A percentile compares a stretch with the other conserved stretches of the same genome.
Conservation (phyloP, 2,797 vertebrate genomes). For the Cossypha niveicapilla region DNA sequence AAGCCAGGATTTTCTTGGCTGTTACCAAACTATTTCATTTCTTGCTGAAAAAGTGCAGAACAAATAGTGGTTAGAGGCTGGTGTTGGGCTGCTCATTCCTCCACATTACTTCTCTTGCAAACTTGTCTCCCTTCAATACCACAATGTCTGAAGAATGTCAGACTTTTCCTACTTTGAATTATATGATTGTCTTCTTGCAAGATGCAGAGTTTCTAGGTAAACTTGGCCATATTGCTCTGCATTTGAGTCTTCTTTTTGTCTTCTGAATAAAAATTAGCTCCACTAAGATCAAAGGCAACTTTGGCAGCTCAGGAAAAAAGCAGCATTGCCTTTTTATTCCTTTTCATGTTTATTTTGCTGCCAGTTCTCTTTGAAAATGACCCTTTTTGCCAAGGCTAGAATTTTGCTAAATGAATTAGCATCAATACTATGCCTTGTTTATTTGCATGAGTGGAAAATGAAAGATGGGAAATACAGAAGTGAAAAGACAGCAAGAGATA, state of each 20-base stretch:
- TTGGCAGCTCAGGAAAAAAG: not conserved
- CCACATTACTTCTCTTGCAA: not conserved
- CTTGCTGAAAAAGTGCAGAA: not conserved
- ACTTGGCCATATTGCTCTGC: not conserved
- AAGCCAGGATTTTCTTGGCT: slow-evolving; percentile 39
- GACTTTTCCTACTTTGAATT: not conserved
- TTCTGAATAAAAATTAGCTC: not conserved
- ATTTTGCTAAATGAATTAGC: not conserved
- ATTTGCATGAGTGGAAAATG: not conserved
- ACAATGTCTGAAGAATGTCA: not conserved
- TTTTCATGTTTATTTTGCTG: not conserved
- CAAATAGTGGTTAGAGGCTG: not conserved
- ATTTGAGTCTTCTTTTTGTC: not conserved
- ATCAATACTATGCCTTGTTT: not conserved
- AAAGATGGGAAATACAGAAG: not conserved
- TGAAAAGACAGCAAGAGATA: not conserved
- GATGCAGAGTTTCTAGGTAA: not conserved
- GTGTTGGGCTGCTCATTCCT: not conserved
- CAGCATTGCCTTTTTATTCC: not conserved
- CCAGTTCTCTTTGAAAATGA: not conserved
- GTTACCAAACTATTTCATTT: slow-evolving; percentile 5
- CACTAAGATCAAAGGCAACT: slow-evolving; percentile 1
- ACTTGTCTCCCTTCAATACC: not conserved
- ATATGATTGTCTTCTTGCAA: not conserved
- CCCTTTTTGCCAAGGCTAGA: not conserved